Evolutionary conservation across 2,888 invertebrate species (phyloP).

Genomic region (Macroteleia sp.): DNA sequence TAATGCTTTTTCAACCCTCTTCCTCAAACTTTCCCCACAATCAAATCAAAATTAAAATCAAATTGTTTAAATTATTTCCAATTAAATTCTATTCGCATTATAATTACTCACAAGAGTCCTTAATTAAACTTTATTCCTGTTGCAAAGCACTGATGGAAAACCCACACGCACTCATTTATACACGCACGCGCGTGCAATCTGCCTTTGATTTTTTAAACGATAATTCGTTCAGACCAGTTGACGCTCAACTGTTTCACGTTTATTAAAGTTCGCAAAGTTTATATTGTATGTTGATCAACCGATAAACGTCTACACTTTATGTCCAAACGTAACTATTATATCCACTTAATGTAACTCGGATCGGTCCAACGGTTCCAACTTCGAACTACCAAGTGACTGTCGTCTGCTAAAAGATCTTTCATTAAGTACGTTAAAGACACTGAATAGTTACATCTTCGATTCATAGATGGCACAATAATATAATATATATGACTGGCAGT

Average conservation of each 20-base stretch:
- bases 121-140: background rate
- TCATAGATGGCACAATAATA: too few species aligned
- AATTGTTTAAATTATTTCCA: background rate
- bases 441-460: too few species aligned
- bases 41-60: background rate
- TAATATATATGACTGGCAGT: too few species aligned
- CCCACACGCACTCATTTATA: background rate
- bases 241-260: background rate
- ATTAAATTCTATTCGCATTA: background rate
- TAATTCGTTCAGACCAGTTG: background rate
- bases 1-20: background rate
- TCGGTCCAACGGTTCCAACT: too few species aligned
- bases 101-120: background rate
- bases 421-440: too few species aligned
- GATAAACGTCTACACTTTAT: constrained; percentile 25
- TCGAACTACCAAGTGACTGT: too few species aligned
- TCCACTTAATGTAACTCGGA: too few species aligned
- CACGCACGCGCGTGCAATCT: constrained; percentile 1
- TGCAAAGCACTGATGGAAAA: background rate
- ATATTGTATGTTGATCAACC: background rate
- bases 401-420: too few species aligned
- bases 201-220: background rate
- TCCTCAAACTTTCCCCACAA: background rate
- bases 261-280: background rate
- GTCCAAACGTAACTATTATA: too few species aligned